Conservation (phyloP, 2,888 invertebrate genomes). For the Amaurobius ferox region DNA sequence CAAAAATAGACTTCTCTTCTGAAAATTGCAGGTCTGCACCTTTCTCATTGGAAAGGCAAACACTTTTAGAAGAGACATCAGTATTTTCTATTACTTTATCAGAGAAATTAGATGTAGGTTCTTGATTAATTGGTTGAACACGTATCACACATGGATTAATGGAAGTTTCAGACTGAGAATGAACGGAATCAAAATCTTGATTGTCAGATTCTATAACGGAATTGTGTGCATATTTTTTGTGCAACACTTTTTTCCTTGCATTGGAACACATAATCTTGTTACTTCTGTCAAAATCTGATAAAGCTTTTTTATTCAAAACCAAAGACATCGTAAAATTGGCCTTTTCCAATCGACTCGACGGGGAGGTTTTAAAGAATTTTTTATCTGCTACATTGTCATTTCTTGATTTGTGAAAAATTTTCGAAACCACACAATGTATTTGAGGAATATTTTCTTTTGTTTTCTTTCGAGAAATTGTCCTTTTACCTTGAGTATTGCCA, state of each 20-base stretch:
- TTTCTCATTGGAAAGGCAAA: too few species aligned
- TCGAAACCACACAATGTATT: constrained; percentile 5
- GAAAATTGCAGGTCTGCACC: too few species aligned
- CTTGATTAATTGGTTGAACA: not conserved
- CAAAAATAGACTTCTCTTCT: constrained; percentile 19
- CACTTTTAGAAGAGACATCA: too few species aligned
- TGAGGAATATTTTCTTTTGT: constrained; percentile 14
- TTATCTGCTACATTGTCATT: not conserved
- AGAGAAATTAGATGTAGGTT: too few species aligned
- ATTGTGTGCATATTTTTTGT: not conserved
- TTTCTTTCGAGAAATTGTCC: too few species aligned
- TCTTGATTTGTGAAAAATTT: constrained; percentile 9
- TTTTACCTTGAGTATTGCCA: not conserved
- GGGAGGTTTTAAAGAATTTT: constrained; percentile 51
- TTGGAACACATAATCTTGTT: too few species aligned
- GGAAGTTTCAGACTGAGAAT: not conserved
- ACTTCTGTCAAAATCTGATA: not conserved
- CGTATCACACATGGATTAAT: not conserved
- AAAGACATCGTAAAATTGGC: constrained; percentile 28
- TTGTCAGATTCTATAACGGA: not conserved
- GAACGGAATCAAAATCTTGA: not conserved
- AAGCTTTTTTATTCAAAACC: not conserved
- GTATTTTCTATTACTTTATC: too few species aligned
- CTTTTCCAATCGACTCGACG: constrained; percentile 36
- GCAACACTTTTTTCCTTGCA: not conserved